phyloP scores from a whole-genome alignment of 1,140 invertebrate genomes.

The Euborellia annulipes region DNA sequence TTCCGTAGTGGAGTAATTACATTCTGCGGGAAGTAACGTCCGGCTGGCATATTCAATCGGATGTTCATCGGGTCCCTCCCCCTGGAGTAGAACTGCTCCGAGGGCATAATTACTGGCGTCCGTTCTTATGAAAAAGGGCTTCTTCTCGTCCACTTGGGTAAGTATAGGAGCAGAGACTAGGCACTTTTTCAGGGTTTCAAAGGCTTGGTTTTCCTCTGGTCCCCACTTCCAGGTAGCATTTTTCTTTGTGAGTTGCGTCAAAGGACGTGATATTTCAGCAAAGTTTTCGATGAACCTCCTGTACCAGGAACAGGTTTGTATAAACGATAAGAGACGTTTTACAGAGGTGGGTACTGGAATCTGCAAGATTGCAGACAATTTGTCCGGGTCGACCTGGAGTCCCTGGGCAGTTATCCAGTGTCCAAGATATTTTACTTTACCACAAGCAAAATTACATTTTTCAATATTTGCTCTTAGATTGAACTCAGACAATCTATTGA shows the following conservation, averaged over 20 bases:
- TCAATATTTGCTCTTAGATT: too few relatives aligned
- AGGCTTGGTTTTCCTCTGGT: constrained; percentile 18
- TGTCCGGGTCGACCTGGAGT: constrained; percentile 12
- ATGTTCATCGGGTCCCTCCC: constrained; percentile 14
- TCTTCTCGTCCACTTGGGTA: constrained; percentile 22
- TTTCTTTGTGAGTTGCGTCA: constrained; percentile 16
- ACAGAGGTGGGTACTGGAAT: constrained; percentile 12
- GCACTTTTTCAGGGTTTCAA: constrained; percentile 12
- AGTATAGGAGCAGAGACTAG: constrained; percentile 21
- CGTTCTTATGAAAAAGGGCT: constrained; percentile 36
- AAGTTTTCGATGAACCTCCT: constrained; percentile 24
- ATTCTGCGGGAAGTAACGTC: constrained; percentile 16
- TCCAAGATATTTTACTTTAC: constrained; percentile 15
- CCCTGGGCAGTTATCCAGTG: constrained; percentile 14
- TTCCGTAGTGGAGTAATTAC: constrained; percentile 20
- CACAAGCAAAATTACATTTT: too few relatives aligned
- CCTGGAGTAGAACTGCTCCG: constrained; percentile 26
- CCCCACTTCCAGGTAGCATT: constrained; percentile 19
- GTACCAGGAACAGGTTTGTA: constrained; percentile 20
- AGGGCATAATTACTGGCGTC: constrained; percentile 33
- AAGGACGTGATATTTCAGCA: constrained; percentile 13
- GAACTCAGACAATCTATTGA: too few relatives aligned
- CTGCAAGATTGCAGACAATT: constrained; percentile 10
- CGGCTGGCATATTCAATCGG: constrained; percentile 20
- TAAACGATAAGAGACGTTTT: constrained; percentile 15